Conservation (phyloP, 1,140 invertebrate species). For the Acyrthosiphon pisum region DNA sequence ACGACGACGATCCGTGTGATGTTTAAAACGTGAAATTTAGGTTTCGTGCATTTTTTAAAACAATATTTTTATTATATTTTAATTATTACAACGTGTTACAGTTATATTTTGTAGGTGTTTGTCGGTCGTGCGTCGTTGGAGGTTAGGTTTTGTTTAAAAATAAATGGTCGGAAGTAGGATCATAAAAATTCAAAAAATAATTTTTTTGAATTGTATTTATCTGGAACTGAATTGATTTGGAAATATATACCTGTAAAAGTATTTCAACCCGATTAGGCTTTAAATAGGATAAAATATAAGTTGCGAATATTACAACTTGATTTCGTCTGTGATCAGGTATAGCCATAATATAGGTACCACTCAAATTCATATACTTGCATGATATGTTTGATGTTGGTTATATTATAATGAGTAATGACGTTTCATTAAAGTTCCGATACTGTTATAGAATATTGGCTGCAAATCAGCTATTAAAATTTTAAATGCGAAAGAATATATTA, state of each 20-base stretch:
- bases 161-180: neutral
- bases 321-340: neutral
- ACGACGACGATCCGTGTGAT: neutral
- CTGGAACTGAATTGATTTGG: too few relatives aligned
- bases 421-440: too few relatives aligned
- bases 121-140: neutral
- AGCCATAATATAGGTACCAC: neutral
- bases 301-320: neutral
- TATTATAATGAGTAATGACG: too few relatives aligned
- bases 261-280: neutral
- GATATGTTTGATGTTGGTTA: neutral
- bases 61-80: neutral
- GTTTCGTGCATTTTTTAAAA: neutral
- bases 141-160: neutral
- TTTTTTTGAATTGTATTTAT: neutral
- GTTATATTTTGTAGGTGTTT: neutral
- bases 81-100: neutral
- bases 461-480: neutral
- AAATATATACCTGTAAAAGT: too few relatives aligned
- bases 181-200: neutral
- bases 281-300: neutral
- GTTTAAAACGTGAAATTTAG: neutral
- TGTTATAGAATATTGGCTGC: too few relatives aligned
- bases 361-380: neutral
- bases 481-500: neutral